These are phyloP conservation scores for Neocrepidodera transversa DNA, from an alignment of 2,888 invertebrate genomes.

Conservation along the genomic window DNA sequence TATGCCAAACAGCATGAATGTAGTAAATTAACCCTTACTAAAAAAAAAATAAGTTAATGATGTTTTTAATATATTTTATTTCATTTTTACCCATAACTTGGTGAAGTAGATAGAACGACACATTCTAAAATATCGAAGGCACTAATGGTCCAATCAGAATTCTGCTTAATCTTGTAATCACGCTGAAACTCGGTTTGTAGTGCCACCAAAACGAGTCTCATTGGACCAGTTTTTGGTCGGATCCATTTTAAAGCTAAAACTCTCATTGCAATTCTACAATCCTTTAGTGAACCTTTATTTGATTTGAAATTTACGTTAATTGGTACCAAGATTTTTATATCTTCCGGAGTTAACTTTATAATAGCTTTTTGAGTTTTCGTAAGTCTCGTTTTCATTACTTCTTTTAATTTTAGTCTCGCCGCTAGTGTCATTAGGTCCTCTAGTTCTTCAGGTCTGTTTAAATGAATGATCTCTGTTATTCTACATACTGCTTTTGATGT, in stretches of 20 bases:
- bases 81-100: neutral
- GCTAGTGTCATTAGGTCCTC: conserved; percentile 50
- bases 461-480: conserved; percentile 57
- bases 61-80: no score
- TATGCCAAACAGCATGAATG: no score
- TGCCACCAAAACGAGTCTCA: conserved; percentile 56
- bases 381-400: conserved; percentile 50
- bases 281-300: conserved; percentile 44
- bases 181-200: conserved; percentile 57
- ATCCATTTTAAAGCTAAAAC: conserved; percentile 58
- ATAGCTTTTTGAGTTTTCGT: conserved; percentile 52
- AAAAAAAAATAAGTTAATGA: no score
- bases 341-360: conserved; percentile 53
- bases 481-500: conserved; percentile 54
- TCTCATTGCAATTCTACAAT: conserved; percentile 52
- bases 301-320: conserved; percentile 47
- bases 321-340: conserved; percentile 59
- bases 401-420: conserved; percentile 48
- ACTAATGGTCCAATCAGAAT: conserved; percentile 56
- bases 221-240: conserved; percentile 42
- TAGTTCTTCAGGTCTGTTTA: conserved; percentile 51
- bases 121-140: conserved; percentile 56
- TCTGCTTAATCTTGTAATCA: conserved; percentile 50
- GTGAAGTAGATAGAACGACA: conserved; percentile 44
- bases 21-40: no score